Evolutionary conservation across 2,797 vertebrate species (phyloP).

Genomic region (Menidia menidia): DNA sequence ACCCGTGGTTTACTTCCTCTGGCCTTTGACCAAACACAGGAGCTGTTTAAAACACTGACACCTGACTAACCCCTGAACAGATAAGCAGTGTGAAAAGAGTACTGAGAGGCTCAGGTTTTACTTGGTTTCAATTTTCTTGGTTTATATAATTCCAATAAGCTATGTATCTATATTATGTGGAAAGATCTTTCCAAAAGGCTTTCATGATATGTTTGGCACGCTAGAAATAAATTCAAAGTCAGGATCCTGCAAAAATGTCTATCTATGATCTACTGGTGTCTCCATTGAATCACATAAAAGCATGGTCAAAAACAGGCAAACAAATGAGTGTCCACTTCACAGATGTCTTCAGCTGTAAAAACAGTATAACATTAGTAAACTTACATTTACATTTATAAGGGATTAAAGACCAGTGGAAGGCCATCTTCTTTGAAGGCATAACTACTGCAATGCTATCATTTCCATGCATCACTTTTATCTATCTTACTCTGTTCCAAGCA

Average conservation of each 20-base stretch:
- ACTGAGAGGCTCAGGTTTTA: neutral
- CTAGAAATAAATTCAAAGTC: too few relatives aligned
- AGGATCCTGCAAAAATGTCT: too few relatives aligned
- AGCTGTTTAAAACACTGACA: neutral
- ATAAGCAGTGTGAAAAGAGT: neutral
- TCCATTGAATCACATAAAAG: too few relatives aligned
- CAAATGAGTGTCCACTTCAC: too few relatives aligned
- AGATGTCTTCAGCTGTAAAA: neutral
- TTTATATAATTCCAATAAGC: too few relatives aligned
- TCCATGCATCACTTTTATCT: neutral
- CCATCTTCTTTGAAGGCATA: neutral
- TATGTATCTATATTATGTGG: too few relatives aligned
- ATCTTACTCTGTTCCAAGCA: neutral
- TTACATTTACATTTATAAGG: neutral
- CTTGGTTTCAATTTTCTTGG: too few relatives aligned
- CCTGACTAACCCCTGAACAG: neutral
- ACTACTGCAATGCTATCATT: slow-evolving; percentile 17
- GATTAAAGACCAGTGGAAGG: neutral
- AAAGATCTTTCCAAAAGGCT: too few relatives aligned
- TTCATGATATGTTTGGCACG: too few relatives aligned
- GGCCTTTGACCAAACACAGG: slow-evolving; percentile 22
- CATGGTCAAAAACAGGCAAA: too few relatives aligned
- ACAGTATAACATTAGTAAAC: neutral
- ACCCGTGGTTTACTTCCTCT: neutral
- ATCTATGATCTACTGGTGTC: too few relatives aligned